phyloP scores from a whole-genome alignment of 2,113 vertebrate genomes.

The Poecile atricapillus region DNA sequence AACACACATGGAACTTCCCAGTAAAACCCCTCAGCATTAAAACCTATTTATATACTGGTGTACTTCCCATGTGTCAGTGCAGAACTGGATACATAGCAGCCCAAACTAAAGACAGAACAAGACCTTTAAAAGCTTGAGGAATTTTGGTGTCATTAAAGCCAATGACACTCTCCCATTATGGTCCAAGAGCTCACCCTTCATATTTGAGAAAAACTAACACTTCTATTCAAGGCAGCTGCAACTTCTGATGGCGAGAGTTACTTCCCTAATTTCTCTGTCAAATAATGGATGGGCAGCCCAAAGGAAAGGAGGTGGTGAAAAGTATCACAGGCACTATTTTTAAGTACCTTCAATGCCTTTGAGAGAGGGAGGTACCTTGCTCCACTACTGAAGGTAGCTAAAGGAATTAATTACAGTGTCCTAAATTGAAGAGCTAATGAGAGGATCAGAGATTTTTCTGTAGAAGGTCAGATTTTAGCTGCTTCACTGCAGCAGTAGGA shows the following conservation, averaged over 20 bases:
- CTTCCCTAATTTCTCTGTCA: background rate
- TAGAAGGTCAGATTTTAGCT: background rate
- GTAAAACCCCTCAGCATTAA: background rate
- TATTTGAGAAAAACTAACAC: background rate
- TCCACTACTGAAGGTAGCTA: background rate
- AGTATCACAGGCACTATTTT: background rate
- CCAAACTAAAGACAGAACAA: background rate
- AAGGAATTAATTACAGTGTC: background rate
- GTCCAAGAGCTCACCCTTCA: background rate
- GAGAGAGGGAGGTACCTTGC: background rate
- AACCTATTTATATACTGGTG: background rate
- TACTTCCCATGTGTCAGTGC: background rate
- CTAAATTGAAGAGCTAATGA: background rate
- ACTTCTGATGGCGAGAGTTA: background rate
- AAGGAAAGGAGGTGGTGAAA: background rate
- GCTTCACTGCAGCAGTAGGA: background rate
- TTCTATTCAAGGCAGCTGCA: background rate
- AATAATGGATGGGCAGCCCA: background rate
- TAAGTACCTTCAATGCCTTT: background rate
- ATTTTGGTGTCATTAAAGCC: background rate
- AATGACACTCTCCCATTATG: background rate
- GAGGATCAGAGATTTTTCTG: background rate
- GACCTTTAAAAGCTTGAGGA: background rate
- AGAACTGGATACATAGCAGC: background rate
- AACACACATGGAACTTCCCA: background rate